These are phyloP conservation scores for Tetragonisca angustula DNA, from an alignment of 2,888 invertebrate genomes.

Conservation along the genomic window DNA sequence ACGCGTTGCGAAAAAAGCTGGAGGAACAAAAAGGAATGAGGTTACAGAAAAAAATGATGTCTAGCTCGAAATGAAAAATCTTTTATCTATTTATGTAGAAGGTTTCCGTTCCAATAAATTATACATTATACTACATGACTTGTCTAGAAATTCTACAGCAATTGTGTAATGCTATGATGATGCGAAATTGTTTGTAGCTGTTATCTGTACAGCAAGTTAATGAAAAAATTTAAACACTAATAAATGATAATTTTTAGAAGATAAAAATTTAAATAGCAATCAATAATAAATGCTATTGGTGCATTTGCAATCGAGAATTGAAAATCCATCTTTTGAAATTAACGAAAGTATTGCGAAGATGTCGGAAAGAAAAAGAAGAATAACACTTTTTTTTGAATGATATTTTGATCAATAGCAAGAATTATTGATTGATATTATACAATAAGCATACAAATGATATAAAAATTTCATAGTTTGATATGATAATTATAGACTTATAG, in stretches of 20 bases:
- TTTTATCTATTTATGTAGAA: fast-evolving
- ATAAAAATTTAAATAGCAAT: background rate
- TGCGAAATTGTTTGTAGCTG: too few relatives aligned
- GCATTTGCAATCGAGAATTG: background rate
- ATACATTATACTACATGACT: background rate
- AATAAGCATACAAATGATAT: too few relatives aligned
- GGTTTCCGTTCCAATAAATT: background rate
- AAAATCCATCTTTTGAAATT: background rate
- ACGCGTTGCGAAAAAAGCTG: slow-evolving; percentile 42
- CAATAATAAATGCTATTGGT: background rate
- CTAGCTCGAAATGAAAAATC: background rate
- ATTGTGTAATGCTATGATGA: background rate
- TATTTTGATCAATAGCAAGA: too few relatives aligned
- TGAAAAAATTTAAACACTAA: too few relatives aligned
- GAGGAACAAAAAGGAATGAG: slow-evolving; percentile 40
- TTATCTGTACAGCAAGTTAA: too few relatives aligned
- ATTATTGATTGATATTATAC: too few relatives aligned
- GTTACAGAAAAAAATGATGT: background rate
- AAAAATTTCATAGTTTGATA: too few relatives aligned
- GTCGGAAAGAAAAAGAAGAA: too few relatives aligned
- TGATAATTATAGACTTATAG: too few relatives aligned
- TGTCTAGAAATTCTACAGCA: background rate
- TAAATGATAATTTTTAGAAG: background rate
- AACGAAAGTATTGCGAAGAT: too few relatives aligned
- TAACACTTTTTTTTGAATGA: too few relatives aligned